Conservation (phyloP, 2,113 vertebrate species). For the Boulengeromyrus knoepffleri region DNA sequence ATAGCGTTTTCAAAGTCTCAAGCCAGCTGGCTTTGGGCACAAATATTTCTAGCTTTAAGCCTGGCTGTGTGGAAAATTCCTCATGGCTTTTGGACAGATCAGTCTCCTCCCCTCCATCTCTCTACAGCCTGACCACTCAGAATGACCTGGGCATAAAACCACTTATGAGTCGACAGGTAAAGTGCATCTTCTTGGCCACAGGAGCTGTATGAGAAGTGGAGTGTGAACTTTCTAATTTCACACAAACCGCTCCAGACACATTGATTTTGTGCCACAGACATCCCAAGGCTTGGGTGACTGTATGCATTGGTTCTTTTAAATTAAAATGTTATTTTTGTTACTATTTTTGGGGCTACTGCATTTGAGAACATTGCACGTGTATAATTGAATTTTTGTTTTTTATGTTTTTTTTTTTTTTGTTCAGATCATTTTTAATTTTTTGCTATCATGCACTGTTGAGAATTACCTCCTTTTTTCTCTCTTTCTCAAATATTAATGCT, state of each 20-base stretch:
- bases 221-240: conserved; percentile 9
- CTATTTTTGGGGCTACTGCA: background rate
- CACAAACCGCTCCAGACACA: background rate
- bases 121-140: background rate
- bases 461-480: background rate
- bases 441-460: background rate
- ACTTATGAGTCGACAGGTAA: background rate
- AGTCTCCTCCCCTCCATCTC: background rate
- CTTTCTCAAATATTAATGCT: background rate
- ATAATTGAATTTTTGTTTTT: background rate
- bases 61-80: background rate
- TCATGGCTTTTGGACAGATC: background rate
- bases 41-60: background rate
- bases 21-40: background rate
- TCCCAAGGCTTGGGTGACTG: background rate
- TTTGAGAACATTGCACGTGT: background rate
- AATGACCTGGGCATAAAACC: background rate
- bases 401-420: background rate
- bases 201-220: background rate
- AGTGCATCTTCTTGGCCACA: background rate
- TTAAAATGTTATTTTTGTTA: background rate
- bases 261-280: conserved; percentile 2
- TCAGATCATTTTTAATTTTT: background rate
- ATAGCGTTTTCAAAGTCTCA: background rate
- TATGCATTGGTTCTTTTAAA: background rate